Evolutionary conservation across 2,797 vertebrate genomes (phyloP).

Genomic region (Eremophila alpestris): DNA sequence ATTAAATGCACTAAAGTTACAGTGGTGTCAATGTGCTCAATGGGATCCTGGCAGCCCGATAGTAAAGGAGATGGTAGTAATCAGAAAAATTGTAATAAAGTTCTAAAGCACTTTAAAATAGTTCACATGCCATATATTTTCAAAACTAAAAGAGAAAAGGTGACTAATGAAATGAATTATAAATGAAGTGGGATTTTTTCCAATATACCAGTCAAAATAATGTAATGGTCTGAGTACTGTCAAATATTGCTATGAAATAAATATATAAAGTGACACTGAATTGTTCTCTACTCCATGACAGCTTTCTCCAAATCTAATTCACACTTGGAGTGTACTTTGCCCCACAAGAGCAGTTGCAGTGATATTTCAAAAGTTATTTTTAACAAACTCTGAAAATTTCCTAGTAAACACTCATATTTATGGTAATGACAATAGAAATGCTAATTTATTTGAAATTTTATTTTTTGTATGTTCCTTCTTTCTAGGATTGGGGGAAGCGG

Average conservation of each 20-base stretch:
- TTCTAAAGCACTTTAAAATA: not conserved
- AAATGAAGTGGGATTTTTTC: not conserved
- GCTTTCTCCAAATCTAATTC: not conserved
- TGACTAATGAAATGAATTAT: not conserved
- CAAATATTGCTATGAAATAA: not conserved
- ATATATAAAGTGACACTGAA: not conserved
- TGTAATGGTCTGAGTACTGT: not conserved
- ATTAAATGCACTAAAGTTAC: not conserved
- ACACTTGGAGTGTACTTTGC: not conserved
- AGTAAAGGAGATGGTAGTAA: not conserved
- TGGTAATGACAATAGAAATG: not conserved
- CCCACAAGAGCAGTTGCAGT: not conserved
- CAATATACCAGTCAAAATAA: not conserved
- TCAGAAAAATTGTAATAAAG: not conserved
- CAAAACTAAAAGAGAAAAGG: not conserved
- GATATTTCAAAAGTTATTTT: not conserved
- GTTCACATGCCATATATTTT: constrained; percentile 3
- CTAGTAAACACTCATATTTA: not conserved
- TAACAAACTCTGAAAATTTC: not conserved
- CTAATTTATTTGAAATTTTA: not conserved
- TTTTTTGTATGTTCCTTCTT: not conserved
- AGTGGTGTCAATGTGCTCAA: not conserved
- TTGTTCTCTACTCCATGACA: not conserved
- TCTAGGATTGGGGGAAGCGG: not conserved
- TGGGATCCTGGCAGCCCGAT: not conserved